Conservation (phyloP, 2,888 invertebrate genomes). For the Imbricaverruca yamaguchii region DNA sequence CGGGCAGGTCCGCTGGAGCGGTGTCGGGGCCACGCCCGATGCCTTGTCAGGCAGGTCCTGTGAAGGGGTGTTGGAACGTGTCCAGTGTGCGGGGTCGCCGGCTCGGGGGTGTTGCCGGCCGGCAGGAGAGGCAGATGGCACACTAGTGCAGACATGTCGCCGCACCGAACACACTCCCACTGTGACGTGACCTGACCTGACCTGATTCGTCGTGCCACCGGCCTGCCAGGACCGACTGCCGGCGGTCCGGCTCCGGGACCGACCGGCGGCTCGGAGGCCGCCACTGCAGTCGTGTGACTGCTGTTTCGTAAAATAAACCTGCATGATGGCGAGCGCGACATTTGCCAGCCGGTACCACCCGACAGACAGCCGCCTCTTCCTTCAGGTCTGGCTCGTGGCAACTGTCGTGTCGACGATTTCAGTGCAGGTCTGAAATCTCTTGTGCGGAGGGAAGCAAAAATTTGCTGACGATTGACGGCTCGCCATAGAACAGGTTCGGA, state of each 20-base stretch:
- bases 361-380: neutral
- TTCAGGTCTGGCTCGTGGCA: no score
- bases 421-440: no score
- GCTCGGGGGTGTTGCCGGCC: no score
- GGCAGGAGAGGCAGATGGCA: neutral
- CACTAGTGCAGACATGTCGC: neutral
- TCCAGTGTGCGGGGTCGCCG: no score
- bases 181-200: neutral
- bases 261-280: neutral
- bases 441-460: neutral
- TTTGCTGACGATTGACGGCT: neutral
- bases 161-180: neutral
- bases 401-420: no score
- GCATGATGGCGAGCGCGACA: neutral
- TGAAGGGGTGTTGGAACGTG: no score
- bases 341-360: neutral
- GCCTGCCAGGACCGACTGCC: neutral
- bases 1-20: no score
- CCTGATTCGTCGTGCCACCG: neutral
- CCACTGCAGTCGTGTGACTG: neutral
- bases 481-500: no score
- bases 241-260: no score
- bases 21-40: no score
- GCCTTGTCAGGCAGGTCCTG: no score
- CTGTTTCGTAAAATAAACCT: neutral